Evolutionary conservation across 2,888 invertebrate species (phyloP), one percentile per base, ranked within the genome.

Genomic region (Cheilosia pagana): DNA sequence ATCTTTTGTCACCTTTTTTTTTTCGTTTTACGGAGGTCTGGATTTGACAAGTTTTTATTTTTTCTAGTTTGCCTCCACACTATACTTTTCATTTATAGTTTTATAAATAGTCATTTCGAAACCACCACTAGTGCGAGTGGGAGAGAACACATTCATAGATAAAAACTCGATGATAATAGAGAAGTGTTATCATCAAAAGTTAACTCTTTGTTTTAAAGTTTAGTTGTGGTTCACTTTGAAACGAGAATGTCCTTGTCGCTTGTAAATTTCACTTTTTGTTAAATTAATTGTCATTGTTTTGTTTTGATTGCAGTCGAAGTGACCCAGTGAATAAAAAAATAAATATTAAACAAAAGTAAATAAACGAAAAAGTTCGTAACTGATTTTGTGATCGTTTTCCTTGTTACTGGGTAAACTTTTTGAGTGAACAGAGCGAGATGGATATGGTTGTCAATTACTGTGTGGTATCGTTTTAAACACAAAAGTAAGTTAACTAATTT

Each of bases 401-500:
- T 10, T 21, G n/a, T 59, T 39, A 12, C 12, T 16, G 7, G 14
- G 8, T 25, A 28, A 10, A 57, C 5, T n/a, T 5, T 31, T 10
- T 62, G 39, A 63, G 81, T n/a, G 31, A 3, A 52, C 16, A 63
- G 81, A 81, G 59, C 21, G 76, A 59, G 70, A 71, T 65, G 63
- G 70, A 63, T 55, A 43, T 43, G 21, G 23, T 41, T n/a, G 43
- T 60, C 45, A 43, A 45, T 53, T 45, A 25, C 45, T 12, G 35
- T 19, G 45, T 6, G 35, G 35, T 16, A 43, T 28, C 43, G 19
- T 50, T 60, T 53, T 52, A 19, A 63, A 74, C 12, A 65, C 7
- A 71, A 53, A 53, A 71, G 81, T 82, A 71, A 77, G 81, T 76
- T 81, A 14, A 31, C 12, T 52, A 45, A 39, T 52, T 68, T 12